These are phyloP conservation scores for Ataeniobius toweri DNA, from an alignment of 2,797 vertebrate genomes.

Conservation along the genomic window DNA sequence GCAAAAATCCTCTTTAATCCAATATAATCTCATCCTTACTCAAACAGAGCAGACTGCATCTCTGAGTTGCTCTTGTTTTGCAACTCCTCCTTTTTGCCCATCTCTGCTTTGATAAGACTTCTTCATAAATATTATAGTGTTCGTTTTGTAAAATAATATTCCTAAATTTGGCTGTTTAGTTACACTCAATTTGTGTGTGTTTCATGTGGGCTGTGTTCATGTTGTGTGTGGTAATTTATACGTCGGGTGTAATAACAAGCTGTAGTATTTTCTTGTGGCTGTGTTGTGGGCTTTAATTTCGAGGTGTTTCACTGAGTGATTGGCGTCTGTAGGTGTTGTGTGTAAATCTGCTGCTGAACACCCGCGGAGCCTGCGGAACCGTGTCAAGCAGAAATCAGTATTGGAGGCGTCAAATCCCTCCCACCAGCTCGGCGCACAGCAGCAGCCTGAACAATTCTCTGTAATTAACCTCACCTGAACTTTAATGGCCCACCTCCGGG, in stretches of 20 bases:
- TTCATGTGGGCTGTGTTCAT: constrained; percentile 55
- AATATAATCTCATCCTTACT: constrained; percentile 86
- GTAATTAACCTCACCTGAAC: constrained; percentile 83
- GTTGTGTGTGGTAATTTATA: constrained; percentile 64
- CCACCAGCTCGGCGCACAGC: constrained; percentile 65
- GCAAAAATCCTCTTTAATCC: constrained; percentile 86
- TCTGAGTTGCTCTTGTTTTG: constrained; percentile 62
- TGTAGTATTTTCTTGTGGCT: constrained; percentile 69
- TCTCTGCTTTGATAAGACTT: constrained; percentile 44
- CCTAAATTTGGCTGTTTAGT: constrained; percentile 58
- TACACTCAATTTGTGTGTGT: constrained; percentile 39
- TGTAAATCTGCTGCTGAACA: constrained; percentile 75
- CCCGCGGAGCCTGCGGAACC: constrained; percentile 58
- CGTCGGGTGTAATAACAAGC: constrained; percentile 67
- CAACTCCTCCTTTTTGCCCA: constrained; percentile 31
- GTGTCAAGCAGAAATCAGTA: constrained; percentile 63
- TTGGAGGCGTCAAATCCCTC: constrained; percentile 67
- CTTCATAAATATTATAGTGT: constrained; percentile 45
- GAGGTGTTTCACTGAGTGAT: constrained; percentile 70
- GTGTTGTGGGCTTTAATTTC: constrained; percentile 72
- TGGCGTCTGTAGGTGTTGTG: constrained; percentile 74
- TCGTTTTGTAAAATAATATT: constrained; percentile 44
- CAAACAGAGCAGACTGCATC: constrained; percentile 77
- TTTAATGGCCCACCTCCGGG: constrained; percentile 79
- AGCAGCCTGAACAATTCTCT: constrained; percentile 76